Base-by-base conservation (phyloP, 2,797 vertebrate genomes). In the Alauda arvensis region DNA sequence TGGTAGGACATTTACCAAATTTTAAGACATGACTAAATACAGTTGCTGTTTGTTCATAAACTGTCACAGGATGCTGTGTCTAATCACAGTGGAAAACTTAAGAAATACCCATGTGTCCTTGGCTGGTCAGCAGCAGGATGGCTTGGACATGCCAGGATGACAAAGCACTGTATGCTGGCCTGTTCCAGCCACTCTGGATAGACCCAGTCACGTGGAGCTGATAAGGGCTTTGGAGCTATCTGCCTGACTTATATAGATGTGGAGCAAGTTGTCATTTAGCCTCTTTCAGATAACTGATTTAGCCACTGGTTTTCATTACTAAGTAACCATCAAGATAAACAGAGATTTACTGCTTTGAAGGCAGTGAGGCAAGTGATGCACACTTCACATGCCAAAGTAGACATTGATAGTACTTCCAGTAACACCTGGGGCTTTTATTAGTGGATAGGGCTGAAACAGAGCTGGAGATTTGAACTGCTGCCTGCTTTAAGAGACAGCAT, bases 261-360 rank as follows among this genome's bases (percentile, higher is more conserved):
- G 23, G 52, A 72, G 29, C 65, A 79, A 53, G 61, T 29, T 61
- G 68, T 84, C 67, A 19, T 68, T 93, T 76, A 84, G 56, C 55
- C 25, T 69, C 61, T 84, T 69, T 29, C 39, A 83, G 76, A 42
- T 76, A 88, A 88, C 53, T 79, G 61, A 77, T 63, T 83, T 65
- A 65, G 45, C 71, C 76, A 57, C 67, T 76, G 49, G 21, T 83
- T 89, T 87, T 87, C 91, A 78, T 81, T 88, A 75, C 63, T 52
- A 66, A 83, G 56, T 87, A 79, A 72, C 83, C 79, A 90, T 65
- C 49, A 84, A 67, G 65, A 79, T 84, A 88, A 89, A 83, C 40
- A 81, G 53, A 92, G 57, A 89, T 86, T 86, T 71, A 74, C 69
- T 84, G 61, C n/a, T 88, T 77, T 84, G 53, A 77, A 84, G 45